Percentiles rank a stretch among this genome's conserved stretches.
Evolutionary conservation across 2,888 invertebrate species (phyloP).

Genomic region (Troides oblongomaculatus): DNA sequence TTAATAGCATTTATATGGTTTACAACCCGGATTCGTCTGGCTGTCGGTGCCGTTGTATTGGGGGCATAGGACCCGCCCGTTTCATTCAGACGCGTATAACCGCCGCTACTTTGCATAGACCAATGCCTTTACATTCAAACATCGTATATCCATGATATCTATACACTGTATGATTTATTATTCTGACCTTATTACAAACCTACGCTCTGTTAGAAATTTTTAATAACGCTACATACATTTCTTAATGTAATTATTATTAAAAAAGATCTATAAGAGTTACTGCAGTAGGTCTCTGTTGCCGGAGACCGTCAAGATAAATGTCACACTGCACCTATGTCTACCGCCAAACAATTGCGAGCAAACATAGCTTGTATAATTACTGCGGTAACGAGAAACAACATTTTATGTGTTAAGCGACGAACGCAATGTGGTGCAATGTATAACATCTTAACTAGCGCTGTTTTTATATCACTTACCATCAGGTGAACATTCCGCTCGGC

Average conservation of each 20-base stretch:
- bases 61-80: conserved; percentile 53
- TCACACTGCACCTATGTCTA: too few relatives aligned
- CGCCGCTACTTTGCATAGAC: conserved; percentile 22
- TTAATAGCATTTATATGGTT: conserved; percentile 23
- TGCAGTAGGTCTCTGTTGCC: too few relatives aligned
- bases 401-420: too few relatives aligned
- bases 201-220: neutral
- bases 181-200: neutral
- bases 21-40: conserved; percentile 34
- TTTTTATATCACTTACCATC: too few relatives aligned
- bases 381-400: too few relatives aligned
- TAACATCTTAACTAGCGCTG: too few relatives aligned
- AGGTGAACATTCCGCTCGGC: too few relatives aligned
- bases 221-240: neutral
- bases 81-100: conserved; percentile 41
- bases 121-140: conserved; percentile 17
- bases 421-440: too few relatives aligned
- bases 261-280: too few relatives aligned
- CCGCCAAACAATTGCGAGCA: too few relatives aligned
- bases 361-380: too few relatives aligned
- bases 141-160: conserved; percentile 6
- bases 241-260: neutral
- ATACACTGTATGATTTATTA: conserved; percentile 2
- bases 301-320: too few relatives aligned
- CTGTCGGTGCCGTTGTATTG: conserved; percentile 47